Conservation (phyloP, 2,797 vertebrate species). For the Falco cherrug region DNA sequence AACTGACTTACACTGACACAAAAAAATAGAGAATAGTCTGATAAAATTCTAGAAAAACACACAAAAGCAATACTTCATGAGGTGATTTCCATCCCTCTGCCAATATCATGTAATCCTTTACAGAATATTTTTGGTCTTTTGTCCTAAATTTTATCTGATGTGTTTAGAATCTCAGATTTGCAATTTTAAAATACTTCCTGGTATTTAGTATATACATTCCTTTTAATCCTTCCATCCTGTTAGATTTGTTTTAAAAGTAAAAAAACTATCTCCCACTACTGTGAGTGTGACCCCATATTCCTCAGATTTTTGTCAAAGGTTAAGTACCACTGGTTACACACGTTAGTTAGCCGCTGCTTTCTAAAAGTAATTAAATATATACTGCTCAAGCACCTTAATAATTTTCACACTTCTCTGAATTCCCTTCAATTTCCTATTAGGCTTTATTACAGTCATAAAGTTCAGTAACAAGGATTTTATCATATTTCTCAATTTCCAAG, state of each 20-base stretch:
- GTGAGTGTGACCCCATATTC: not conserved
- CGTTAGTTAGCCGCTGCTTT: not conserved
- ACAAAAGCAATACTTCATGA: not conserved
- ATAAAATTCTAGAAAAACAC: not conserved
- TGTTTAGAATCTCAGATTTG: not conserved
- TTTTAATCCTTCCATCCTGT: not conserved
- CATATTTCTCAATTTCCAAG: constrained; percentile 22
- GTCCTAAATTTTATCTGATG: not conserved
- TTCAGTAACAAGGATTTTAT: constrained; percentile 26
- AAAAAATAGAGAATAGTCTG: not conserved
- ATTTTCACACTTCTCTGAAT: constrained; percentile 6
- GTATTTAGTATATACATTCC: not conserved
- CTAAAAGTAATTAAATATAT: not conserved
- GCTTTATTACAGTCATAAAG: constrained; percentile 2
- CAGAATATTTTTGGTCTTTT: not conserved
- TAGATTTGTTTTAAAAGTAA: not conserved
- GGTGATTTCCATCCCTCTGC: not conserved
- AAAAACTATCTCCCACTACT: not conserved
- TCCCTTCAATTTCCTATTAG: not conserved
- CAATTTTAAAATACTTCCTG: not conserved
- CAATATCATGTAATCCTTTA: not conserved
- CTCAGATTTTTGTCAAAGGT: not conserved
- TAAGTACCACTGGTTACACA: not conserved
- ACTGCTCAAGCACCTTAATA: not conserved
- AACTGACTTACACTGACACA: not conserved